Evolutionary conservation across 2,888 invertebrate genomes (phyloP).

Genomic region (Phragmatobia fuliginosa): DNA sequence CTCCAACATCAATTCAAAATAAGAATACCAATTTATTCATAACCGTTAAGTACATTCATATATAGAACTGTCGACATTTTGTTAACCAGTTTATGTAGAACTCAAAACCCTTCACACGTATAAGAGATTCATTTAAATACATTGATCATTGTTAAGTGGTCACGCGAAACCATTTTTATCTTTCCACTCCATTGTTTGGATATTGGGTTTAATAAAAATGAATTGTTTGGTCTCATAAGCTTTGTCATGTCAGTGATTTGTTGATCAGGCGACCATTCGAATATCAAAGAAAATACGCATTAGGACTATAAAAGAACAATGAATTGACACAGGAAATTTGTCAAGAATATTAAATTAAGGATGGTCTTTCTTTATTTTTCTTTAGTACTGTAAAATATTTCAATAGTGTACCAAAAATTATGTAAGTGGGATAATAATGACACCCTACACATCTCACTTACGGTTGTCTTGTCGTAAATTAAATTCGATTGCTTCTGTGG

Average conservation of each 20-base stretch:
- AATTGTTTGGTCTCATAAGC: constrained; percentile 15
- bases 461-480: too few species aligned
- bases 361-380: too few species aligned
- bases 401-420: too few species aligned
- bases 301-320: background rate
- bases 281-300: background rate
- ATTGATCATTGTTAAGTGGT: constrained; percentile 23
- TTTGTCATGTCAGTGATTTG: background rate
- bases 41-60: constrained; percentile 7
- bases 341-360: too few species aligned
- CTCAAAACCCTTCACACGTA: constrained; percentile 6
- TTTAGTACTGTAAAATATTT: too few species aligned
- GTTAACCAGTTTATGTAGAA: background rate
- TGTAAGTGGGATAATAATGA: too few species aligned
- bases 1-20: background rate
- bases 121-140: constrained; percentile 21
- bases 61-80: constrained; percentile 3
- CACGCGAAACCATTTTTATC: constrained; percentile 36
- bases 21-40: constrained; percentile 13
- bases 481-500: too few species aligned
- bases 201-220: constrained; percentile 31
- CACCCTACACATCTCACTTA: too few species aligned
- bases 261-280: background rate
- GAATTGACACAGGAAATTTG: too few species aligned
- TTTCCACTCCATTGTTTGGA: constrained; percentile 37